Conservation (phyloP, 2,888 invertebrate species). For the Anaspis maculata region DNA sequence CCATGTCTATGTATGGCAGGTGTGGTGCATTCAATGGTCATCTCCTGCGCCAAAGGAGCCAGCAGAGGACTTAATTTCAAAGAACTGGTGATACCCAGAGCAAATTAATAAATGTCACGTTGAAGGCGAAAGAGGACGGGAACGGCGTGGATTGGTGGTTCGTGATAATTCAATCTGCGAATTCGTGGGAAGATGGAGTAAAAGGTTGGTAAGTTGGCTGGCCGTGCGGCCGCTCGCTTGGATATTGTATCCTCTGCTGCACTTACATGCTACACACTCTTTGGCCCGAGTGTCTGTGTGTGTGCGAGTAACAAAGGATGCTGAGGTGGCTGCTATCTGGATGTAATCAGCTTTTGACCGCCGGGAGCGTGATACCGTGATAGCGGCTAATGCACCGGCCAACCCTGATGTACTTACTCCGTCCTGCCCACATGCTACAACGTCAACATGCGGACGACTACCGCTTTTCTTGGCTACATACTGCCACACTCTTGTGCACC, state of each 20-base stretch:
- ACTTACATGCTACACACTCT: too few relatives aligned
- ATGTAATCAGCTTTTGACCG: conserved; percentile 28
- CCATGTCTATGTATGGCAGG: too few relatives aligned
- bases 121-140: neutral
- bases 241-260: conserved; percentile 1
- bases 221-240: too few relatives aligned
- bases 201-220: conserved; percentile 5
- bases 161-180: conserved; percentile 22
- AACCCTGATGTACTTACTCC: conserved; percentile 19
- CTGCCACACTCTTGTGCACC: too few relatives aligned
- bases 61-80: too few relatives aligned
- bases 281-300: conserved; percentile 4
- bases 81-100: too few relatives aligned
- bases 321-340: conserved; percentile 28
- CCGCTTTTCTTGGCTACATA: too few relatives aligned
- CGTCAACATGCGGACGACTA: conserved; percentile 14
- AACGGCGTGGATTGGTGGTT: conserved; percentile 2
- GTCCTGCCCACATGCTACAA: conserved; percentile 25
- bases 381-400: conserved; percentile 28
- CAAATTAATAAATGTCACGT: neutral
- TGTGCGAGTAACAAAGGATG: conserved; percentile 23
- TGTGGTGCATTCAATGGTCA: too few relatives aligned
- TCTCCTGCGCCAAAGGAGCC: too few relatives aligned
- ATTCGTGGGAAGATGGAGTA: conserved; percentile 20
- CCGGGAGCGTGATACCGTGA: conserved; percentile 28